Conservation (phyloP, 2,797 vertebrate species). For the Danio jaintianensis region DNA sequence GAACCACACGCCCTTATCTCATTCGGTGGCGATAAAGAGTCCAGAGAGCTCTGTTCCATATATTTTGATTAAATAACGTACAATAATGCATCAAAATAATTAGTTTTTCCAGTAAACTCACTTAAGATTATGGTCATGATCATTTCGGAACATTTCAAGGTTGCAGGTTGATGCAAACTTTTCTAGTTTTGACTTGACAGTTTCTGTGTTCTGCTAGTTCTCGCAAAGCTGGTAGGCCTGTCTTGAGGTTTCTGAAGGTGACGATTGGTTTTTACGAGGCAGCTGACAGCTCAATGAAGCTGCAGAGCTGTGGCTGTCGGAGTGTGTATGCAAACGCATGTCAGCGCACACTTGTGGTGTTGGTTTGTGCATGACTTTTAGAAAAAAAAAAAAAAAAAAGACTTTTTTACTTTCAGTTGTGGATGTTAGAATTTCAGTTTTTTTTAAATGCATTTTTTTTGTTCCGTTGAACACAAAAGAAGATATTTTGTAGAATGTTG, state of each 20-base stretch:
- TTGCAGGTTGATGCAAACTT: not conserved
- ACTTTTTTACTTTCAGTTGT: not conserved
- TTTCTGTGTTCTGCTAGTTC: not conserved
- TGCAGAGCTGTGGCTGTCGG: not conserved
- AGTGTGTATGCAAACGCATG: not conserved
- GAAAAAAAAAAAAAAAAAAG: no score
- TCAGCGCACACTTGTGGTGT: not conserved
- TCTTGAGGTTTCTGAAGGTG: not conserved
- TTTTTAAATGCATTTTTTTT: no score
- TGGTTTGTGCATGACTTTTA: not conserved
- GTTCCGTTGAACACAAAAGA: no score
- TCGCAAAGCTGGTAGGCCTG: not conserved
- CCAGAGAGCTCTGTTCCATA: not conserved
- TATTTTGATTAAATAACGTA: not conserved
- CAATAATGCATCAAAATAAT: not conserved
- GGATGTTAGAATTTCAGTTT: not conserved
- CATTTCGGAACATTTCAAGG: not conserved
- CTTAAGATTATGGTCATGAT: not conserved
- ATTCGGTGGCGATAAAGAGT: not conserved
- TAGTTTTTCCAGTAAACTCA: not conserved
- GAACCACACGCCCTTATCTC: not conserved
- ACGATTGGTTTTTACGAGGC: not conserved
- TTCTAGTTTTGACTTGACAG: not conserved
- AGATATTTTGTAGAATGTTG: no score
- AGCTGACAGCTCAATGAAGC: constrained; percentile 1